Evolutionary conservation across 1,140 invertebrate species (phyloP), one percentile per base, ranked within the genome.

Genomic region (Danaus plexippus): DNA sequence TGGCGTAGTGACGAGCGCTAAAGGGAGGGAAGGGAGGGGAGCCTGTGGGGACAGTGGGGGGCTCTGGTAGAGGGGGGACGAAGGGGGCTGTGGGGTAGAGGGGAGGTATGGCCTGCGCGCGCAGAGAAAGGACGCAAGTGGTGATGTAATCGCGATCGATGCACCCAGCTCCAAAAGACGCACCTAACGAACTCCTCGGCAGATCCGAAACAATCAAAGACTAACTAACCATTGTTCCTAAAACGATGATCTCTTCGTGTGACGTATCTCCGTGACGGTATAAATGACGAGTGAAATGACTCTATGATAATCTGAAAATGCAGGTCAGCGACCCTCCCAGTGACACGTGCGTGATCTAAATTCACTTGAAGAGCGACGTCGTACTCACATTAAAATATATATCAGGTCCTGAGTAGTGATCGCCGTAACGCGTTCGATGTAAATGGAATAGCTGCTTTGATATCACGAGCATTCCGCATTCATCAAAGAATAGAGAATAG

Each of bases 71-170:
- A 32, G 22, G 22, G 22, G 22, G 22, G 22, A 32, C 2, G 22
- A 32, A 2, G 22, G 60, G 63, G 48, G 47, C 50, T 18, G 51
- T 63, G 43, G 48, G 54, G 58, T 59, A 58, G 44, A 53, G 55
- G 55, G 47, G 52, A 67, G 74, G 64, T 70, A 71, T 59, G 72
- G 51, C 65, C 69, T 78, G 82, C 78, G 82, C 80, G 78, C 82
- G 75, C 81, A 85, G 78, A 83, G 79, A 82, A 83, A 83, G 80
- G 78, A 83, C 82, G 78, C 75, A 72, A 75, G 71, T 79, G 77
- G 71, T 81, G 80, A 83, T 82, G 80, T 83, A 83, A 85, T 78
- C 73, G 75, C 81, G 81, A 83, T 85, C 82, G 82, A 85, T 85
- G 82, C 82, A 83, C 77, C 74, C 72, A 68, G 74, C 57, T 70